Conservation (phyloP, 2,888 invertebrate species). For the Spatulosminthurus flaviceps region DNA sequence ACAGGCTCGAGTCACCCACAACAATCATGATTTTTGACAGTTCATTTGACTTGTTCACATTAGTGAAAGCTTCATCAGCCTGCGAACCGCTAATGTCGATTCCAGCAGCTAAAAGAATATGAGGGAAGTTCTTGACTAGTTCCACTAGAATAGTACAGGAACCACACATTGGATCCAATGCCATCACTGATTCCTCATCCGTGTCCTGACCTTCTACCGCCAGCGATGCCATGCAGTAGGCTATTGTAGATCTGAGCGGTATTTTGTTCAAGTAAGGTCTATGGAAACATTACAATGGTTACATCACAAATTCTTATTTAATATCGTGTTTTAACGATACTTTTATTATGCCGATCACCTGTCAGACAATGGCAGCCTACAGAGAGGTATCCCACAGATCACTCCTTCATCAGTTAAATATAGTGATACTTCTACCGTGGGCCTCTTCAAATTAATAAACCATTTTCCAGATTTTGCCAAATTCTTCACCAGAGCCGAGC, state of each 20-base stretch:
- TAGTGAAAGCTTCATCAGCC: background rate
- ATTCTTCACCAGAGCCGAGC: conserved; percentile 16
- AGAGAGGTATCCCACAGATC: conserved; percentile 19
- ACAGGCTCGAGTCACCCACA: conserved; percentile 13
- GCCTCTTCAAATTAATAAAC: conserved; percentile 12
- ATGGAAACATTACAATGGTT: background rate
- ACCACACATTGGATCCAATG: conserved; percentile 29
- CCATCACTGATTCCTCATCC: background rate
- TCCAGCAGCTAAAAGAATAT: conserved; percentile 23
- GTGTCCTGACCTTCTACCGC: conserved; percentile 6
- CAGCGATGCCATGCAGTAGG: conserved; percentile 13
- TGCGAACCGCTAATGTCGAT: background rate
- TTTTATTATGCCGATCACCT: too few species aligned
- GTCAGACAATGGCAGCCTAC: background rate
- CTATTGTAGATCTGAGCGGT: conserved; percentile 21
- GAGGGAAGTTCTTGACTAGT: conserved; percentile 25
- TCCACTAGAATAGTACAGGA: conserved; percentile 20
- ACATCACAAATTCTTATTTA: too few species aligned
- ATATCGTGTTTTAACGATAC: too few species aligned
- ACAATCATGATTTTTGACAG: background rate
- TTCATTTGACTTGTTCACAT: background rate
- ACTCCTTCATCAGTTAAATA: conserved; percentile 20
- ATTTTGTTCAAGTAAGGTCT: conserved; percentile 19
- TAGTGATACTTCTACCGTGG: background rate
- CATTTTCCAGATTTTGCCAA: conserved; percentile 11